phyloP scores from a whole-genome alignment of 1,140 invertebrate genomes.

The Heliothis virescens region DNA sequence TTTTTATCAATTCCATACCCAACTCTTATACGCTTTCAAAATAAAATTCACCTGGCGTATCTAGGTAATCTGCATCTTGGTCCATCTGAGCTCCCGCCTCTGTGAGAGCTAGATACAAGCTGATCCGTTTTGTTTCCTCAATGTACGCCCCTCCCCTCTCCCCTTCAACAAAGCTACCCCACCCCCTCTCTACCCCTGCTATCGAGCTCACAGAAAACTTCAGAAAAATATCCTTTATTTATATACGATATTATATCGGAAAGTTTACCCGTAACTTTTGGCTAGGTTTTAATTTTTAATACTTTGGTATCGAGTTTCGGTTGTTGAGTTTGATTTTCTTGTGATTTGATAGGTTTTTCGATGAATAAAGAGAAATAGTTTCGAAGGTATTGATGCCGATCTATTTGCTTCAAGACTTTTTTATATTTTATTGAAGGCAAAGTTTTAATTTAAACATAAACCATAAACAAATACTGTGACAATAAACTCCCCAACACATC shows the following conservation, averaged over 20 bases:
- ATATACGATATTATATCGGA: slow-evolving; percentile 46
- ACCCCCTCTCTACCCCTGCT: slow-evolving; percentile 2
- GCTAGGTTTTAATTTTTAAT: slow-evolving; percentile 38
- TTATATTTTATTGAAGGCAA: neutral
- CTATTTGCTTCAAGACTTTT: neutral
- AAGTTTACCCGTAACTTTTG: slow-evolving; percentile 42
- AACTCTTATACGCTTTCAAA: neutral
- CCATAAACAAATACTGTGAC: too few species aligned
- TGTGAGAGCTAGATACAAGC: slow-evolving; percentile 61
- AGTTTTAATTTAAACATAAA: neutral
- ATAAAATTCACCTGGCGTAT: slow-evolving; percentile 22
- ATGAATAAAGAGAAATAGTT: neutral
- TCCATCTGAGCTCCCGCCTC: slow-evolving; percentile 46
- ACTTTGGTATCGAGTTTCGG: slow-evolving; percentile 31
- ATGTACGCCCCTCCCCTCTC: neutral
- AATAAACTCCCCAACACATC: too few species aligned
- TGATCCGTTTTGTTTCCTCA: slow-evolving; percentile 68
- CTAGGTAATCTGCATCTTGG: slow-evolving; percentile 35
- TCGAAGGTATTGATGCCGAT: neutral
- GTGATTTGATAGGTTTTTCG: neutral
- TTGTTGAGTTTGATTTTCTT: slow-evolving; percentile 29
- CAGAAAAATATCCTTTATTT: slow-evolving; percentile 47
- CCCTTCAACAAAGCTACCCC: neutral
- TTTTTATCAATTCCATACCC: too few species aligned
- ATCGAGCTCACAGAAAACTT: slow-evolving; percentile 43